A percentile compares a stretch with the other conserved stretches of the same genome.
Conservation (phyloP, 2,113 vertebrate species). For the Solea solea region DNA sequence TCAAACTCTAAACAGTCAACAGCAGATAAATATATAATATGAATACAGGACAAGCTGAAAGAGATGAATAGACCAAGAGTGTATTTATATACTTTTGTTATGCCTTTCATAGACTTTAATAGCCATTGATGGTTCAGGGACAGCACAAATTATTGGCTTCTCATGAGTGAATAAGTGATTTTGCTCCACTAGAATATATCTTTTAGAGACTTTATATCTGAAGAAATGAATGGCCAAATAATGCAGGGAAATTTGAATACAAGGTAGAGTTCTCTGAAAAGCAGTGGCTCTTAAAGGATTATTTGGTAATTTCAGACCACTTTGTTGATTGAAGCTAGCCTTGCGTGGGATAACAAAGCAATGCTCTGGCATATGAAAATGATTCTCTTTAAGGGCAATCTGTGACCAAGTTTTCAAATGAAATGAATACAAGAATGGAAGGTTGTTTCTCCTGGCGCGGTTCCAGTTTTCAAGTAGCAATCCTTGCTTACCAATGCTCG, state of each 20-base stretch:
- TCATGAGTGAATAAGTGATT: slow-evolving; percentile 59
- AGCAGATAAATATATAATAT: slow-evolving; percentile 22
- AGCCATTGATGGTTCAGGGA: slow-evolving; percentile 61
- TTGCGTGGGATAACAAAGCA: slow-evolving; percentile 66
- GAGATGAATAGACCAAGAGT: slow-evolving; percentile 17
- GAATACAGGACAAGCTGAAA: slow-evolving; percentile 13
- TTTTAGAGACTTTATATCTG: slow-evolving; percentile 46
- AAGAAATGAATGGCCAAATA: slow-evolving; percentile 63
- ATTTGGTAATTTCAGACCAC: slow-evolving; percentile 65
- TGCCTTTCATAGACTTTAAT: slow-evolving; percentile 7
- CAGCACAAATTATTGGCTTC: slow-evolving; percentile 44
- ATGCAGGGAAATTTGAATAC: slow-evolving; percentile 63
- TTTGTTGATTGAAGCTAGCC: slow-evolving; percentile 64
- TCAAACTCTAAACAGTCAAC: slow-evolving; percentile 16
- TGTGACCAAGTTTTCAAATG: slow-evolving; percentile 62
- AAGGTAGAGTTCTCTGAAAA: slow-evolving; percentile 58
- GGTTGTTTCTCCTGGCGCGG: slow-evolving; percentile 61
- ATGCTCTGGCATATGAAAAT: slow-evolving; percentile 59
- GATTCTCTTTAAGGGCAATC: slow-evolving; percentile 66
- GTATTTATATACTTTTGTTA: slow-evolving; percentile 38
- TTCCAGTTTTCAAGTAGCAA: slow-evolving; percentile 66
- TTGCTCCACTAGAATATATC: slow-evolving; percentile 40
- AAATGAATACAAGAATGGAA: slow-evolving; percentile 61
- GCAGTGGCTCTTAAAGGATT: slow-evolving; percentile 61
- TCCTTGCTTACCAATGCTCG: slow-evolving; percentile 42